Conservation (phyloP, 2,888 invertebrate genomes). For the Proisotoma minuta region DNA sequence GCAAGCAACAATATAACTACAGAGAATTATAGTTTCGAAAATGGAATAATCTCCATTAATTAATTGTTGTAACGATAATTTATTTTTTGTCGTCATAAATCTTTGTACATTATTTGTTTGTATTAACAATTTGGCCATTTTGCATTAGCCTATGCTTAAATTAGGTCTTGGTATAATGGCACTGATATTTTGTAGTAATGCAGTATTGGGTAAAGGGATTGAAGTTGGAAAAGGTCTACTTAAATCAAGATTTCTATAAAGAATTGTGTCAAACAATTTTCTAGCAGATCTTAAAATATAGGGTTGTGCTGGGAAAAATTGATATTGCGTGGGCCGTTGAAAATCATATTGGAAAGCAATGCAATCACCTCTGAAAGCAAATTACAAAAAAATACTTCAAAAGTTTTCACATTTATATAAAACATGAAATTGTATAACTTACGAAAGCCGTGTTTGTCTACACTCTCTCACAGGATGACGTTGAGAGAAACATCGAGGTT, state of each 20-base stretch:
- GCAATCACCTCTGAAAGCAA: conserved; percentile 43
- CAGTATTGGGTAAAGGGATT: neutral
- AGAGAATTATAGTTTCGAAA: neutral
- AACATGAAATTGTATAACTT: no score
- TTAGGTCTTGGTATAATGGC: no score
- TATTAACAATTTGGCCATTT: no score
- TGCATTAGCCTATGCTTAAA: no score
- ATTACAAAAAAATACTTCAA: neutral
- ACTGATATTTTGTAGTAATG: no score
- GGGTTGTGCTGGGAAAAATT: conserved; percentile 46
- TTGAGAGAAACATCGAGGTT: conserved; percentile 66
- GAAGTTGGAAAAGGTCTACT: neutral
- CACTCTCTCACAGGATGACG: conserved; percentile 58
- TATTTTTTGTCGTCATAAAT: neutral
- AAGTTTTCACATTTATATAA: neutral
- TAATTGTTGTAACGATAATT: neutral
- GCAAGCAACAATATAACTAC: neutral
- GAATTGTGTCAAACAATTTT: conserved; percentile 20
- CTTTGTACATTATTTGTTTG: no score
- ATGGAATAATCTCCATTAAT: no score
- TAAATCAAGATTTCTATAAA: neutral
- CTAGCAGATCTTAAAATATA: conserved; percentile 38
- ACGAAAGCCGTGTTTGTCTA: conserved; percentile 48
- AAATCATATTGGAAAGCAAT: conserved; percentile 38
- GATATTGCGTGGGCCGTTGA: conserved; percentile 34